Evolutionary conservation across 2,113 vertebrate genomes (phyloP).

Genomic region (Marcusenius ussheri): DNA sequence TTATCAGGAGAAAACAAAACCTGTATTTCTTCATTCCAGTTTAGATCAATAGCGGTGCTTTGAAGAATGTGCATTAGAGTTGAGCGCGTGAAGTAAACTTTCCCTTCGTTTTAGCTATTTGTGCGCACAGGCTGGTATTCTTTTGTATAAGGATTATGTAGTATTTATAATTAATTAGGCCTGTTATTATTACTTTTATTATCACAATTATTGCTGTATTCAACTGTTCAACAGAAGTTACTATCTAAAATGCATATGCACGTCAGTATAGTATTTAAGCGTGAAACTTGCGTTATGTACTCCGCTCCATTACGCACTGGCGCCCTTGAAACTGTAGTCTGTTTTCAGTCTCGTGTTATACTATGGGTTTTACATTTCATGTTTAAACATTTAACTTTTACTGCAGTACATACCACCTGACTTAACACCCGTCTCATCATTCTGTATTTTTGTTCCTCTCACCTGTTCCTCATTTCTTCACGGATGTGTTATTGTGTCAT

Average conservation of each 20-base stretch:
- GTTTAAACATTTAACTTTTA: not conserved
- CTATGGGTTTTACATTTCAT: not conserved
- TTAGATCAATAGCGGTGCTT: not conserved
- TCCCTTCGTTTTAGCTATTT: not conserved
- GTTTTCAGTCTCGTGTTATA: not conserved
- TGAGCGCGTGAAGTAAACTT: not conserved
- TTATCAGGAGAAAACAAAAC: not conserved
- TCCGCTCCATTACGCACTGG: not conserved
- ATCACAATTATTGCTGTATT: not conserved
- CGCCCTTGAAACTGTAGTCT: not conserved
- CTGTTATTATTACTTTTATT: not conserved
- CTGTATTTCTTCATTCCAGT: not conserved
- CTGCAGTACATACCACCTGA: not conserved
- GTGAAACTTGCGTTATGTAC: not conserved
- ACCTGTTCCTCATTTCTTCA: constrained; percentile 25
- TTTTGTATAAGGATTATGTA: not conserved
- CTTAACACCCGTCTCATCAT: not conserved
- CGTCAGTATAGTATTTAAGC: not conserved
- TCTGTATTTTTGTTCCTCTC: not conserved
- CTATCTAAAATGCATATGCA: not conserved
- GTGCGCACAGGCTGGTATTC: not conserved
- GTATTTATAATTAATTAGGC: not conserved
- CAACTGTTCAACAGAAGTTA: not conserved
- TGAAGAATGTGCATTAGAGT: not conserved
- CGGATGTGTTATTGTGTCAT: not conserved